Percentiles rank a stretch among this genome's conserved stretches.
Evolutionary conservation across 2,113 vertebrate species (phyloP).

Genomic region (Shinisaurus crocodilurus): DNA sequence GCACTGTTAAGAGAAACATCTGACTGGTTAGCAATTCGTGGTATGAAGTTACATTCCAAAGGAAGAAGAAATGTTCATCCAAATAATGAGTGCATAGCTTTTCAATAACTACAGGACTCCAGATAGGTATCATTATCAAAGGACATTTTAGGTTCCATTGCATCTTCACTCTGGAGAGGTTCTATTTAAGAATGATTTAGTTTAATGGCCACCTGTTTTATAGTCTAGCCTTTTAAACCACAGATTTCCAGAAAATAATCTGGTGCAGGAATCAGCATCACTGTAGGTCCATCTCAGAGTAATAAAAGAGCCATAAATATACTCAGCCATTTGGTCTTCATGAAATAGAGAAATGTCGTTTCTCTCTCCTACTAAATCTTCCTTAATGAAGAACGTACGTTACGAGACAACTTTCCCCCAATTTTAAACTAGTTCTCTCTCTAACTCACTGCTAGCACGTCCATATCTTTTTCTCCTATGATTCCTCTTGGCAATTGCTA

Average conservation of each 20-base stretch:
- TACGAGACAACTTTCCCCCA: background rate
- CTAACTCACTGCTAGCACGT: background rate
- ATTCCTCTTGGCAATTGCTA: conserved; percentile 36
- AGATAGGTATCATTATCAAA: background rate
- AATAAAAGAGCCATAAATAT: conserved; percentile 34
- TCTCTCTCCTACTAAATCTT: conserved; percentile 24
- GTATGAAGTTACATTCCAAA: conserved; percentile 40
- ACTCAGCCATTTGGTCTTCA: background rate
- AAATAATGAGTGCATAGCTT: conserved; percentile 44
- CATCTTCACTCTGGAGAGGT: conserved; percentile 15
- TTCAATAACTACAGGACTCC: conserved; percentile 9
- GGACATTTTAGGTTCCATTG: conserved; percentile 1
- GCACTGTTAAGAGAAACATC: conserved; percentile 6
- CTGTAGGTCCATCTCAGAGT: conserved; percentile 4
- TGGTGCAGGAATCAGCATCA: background rate
- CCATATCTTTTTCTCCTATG: conserved; percentile 2
- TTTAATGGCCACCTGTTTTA: conserved; percentile 36
- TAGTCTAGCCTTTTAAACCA: conserved; percentile 24
- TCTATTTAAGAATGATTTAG: background rate
- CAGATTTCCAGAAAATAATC: background rate
- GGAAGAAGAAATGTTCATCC: conserved; percentile 33
- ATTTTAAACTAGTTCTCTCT: conserved; percentile 1
- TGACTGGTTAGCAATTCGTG: conserved; percentile 43
- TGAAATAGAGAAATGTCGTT: conserved; percentile 11
- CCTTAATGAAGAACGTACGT: conserved; percentile 18